Conservation (phyloP, 2,113 vertebrate genomes). For the Penelope pileata region DNA sequence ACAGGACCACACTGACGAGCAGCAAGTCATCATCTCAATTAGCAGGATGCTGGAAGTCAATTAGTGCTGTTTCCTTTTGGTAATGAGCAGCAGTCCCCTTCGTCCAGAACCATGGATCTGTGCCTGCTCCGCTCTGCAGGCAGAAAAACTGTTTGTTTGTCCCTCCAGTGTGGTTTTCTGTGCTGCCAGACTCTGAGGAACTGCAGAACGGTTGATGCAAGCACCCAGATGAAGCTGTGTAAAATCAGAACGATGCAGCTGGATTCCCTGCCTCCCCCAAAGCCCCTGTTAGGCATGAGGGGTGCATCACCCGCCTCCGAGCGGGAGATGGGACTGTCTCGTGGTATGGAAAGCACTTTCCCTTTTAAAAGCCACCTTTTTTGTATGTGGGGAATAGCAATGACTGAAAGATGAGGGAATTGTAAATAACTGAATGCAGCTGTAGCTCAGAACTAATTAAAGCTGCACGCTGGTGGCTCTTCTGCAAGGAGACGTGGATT, state of each 20-base stretch:
- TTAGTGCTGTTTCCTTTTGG: neutral
- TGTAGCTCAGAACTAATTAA: neutral
- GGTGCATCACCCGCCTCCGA: rapidly evolving
- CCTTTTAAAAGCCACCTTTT: neutral
- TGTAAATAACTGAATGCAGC: neutral
- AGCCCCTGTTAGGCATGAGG: neutral
- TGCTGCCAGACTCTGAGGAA: neutral
- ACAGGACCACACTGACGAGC: neutral
- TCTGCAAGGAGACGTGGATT: neutral
- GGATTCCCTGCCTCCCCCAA: neutral
- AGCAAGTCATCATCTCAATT: too few relatives aligned
- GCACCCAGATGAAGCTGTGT: neutral
- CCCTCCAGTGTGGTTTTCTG: neutral
- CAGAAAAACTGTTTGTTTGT: constrained; percentile 9
- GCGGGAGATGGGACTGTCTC: neutral
- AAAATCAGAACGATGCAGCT: neutral
- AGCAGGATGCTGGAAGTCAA: too few relatives aligned
- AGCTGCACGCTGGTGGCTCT: neutral
- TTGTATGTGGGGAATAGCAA: neutral
- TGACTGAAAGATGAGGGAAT: neutral
- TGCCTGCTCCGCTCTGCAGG: neutral
- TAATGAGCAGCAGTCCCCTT: neutral
- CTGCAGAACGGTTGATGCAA: constrained; percentile 8
- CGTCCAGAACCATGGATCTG: neutral
- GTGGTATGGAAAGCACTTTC: neutral